Percentiles rank a stretch among this genome's conserved stretches.
phyloP scores from a whole-genome alignment of 2,888 invertebrate genomes.

The Hirtodrosophila trivittata region DNA sequence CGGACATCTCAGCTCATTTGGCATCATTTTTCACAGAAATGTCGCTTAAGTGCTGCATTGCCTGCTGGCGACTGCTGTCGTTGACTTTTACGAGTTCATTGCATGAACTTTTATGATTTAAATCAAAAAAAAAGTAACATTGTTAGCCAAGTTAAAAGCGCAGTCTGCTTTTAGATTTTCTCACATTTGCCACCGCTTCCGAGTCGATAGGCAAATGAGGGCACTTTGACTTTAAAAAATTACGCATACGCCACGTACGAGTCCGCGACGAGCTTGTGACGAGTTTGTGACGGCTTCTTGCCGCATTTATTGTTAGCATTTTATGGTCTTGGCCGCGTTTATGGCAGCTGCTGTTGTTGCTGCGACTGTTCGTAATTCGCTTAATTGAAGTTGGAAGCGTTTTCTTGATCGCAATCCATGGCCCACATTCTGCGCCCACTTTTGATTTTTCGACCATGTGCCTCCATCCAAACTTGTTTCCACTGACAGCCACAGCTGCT shows the following conservation, averaged over 20 bases:
- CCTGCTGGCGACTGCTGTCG: conserved; percentile 31
- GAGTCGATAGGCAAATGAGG: conserved; percentile 31
- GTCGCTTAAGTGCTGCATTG: conserved; percentile 9
- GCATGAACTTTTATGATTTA: conserved; percentile 61
- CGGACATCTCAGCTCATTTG: conserved; percentile 43
- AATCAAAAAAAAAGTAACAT: conserved; percentile 40
- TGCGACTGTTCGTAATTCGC: conserved; percentile 40
- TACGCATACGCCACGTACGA: conserved; percentile 67
- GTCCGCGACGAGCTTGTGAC: conserved; percentile 4
- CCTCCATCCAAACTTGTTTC: conserved; percentile 12
- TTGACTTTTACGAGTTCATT: conserved; percentile 62
- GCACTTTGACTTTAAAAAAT: conserved; percentile 49
- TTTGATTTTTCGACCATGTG: conserved; percentile 9
- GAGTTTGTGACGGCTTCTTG: background rate
- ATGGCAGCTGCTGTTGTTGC: conserved; percentile 28
- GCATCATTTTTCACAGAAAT: conserved; percentile 36
- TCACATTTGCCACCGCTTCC: conserved; percentile 29
- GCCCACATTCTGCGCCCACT: conserved; percentile 49
- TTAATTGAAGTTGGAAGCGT: conserved; percentile 47
- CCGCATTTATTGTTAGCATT: conserved; percentile 18
- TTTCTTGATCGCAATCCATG: conserved; percentile 25
- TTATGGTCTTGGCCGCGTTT: conserved; percentile 34
- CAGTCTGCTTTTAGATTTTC: conserved; percentile 15
- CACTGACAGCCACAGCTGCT: background rate
- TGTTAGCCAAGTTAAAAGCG: conserved; percentile 38